phyloP scores from a whole-genome alignment of 35 echinoderm and acorn worm genomes.

The Heliocidaris tuberculata region DNA sequence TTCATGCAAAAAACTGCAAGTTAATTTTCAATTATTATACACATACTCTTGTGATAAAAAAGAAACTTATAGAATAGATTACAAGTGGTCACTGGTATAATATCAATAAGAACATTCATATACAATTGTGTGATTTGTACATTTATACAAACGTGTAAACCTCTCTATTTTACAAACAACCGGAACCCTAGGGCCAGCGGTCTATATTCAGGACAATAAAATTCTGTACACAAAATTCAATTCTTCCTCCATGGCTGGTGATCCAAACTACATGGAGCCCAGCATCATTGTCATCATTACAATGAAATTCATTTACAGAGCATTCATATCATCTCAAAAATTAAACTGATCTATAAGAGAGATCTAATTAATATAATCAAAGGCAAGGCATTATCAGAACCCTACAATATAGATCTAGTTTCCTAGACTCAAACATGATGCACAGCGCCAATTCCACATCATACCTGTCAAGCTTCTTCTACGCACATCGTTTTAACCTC shows the following conservation, averaged over 20 bases:
- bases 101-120: slow-evolving; percentile 32
- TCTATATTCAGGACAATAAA: slow-evolving; percentile 7
- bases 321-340: neutral
- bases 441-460: neutral
- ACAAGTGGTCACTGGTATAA: neutral
- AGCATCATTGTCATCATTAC: neutral
- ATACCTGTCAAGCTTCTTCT: neutral
- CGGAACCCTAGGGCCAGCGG: neutral
- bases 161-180: slow-evolving; percentile 19
- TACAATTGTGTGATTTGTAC: slow-evolving; percentile 44
- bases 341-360: neutral
- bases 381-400: slow-evolving; percentile 16
- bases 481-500: neutral
- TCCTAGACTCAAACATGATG: neutral
- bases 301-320: neutral
- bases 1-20: slow-evolving; percentile 13
- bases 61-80: slow-evolving; percentile 37
- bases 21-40: slow-evolving; percentile 19
- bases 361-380: slow-evolving; percentile 29
- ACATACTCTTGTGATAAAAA: slow-evolving; percentile 40
- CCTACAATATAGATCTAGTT: neutral
- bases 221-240: slow-evolving; percentile 34
- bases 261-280: neutral
- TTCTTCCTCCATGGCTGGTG: neutral
- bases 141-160: slow-evolving; percentile 40